These are phyloP conservation scores for Edolisoma coerulescens DNA, from an alignment of 2,113 vertebrate genomes.

Conservation along the genomic window DNA sequence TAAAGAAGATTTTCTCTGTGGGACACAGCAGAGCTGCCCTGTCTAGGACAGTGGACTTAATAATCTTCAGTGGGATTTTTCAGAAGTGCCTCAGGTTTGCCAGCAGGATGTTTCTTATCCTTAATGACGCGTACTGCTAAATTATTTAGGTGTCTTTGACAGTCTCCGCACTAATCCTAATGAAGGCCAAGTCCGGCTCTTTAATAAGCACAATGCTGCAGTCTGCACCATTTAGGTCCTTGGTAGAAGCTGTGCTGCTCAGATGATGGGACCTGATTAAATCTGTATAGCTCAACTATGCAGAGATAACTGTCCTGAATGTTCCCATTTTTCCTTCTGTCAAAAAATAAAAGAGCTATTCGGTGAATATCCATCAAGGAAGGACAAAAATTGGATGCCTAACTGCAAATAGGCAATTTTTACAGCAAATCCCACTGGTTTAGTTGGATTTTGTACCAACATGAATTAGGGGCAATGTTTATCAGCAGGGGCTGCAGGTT, in stretches of 20 bases:
- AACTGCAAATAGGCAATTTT: background rate
- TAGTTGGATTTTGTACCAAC: background rate
- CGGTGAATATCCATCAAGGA: background rate
- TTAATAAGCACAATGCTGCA: background rate
- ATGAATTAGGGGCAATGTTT: background rate
- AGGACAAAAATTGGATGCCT: background rate
- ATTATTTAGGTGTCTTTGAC: slow-evolving; percentile 17
- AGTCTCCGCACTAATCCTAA: background rate
- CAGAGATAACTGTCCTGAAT: background rate
- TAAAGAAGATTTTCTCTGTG: background rate
- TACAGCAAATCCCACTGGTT: background rate
- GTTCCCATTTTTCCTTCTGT: background rate
- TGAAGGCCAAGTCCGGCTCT: background rate
- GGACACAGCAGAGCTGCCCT: background rate
- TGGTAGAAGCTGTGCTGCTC: background rate
- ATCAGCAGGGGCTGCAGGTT: background rate
- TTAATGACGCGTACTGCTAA: background rate
- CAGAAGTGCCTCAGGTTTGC: background rate
- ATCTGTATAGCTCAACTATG: background rate
- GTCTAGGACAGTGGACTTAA: background rate
- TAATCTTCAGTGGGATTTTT: background rate
- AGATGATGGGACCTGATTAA: background rate
- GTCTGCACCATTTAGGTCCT: background rate
- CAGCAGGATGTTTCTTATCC: background rate
- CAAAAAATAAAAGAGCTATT: background rate